A percentile compares a stretch with the other conserved stretches of the same genome.
Evolutionary conservation across 2,888 invertebrate genomes (phyloP).

Genomic region (Ophion ventricosus): DNA sequence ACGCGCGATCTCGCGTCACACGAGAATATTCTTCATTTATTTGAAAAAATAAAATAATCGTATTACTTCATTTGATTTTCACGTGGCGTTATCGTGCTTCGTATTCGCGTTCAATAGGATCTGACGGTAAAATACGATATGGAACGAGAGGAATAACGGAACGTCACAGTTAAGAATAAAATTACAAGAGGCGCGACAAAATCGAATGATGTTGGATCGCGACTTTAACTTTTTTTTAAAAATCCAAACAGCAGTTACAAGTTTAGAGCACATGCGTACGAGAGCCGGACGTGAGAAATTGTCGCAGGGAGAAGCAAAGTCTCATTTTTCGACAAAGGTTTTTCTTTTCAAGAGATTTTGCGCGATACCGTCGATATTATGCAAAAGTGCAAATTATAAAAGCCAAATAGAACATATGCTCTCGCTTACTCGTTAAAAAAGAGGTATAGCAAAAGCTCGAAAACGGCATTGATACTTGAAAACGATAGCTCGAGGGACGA

Average conservation of each 20-base stretch:
- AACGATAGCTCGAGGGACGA: conserved; percentile 51
- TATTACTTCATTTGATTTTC: not conserved
- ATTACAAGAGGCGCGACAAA: not conserved
- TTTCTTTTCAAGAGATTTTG: not conserved
- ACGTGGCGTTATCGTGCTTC: conserved; percentile 44
- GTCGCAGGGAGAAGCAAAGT: not conserved
- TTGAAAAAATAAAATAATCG: too few species aligned
- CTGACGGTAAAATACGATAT: conserved; percentile 15
- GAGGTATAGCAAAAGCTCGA: not conserved
- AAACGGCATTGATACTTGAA: conserved; percentile 30
- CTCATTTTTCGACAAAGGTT: not conserved
- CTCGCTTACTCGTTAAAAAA: not conserved
- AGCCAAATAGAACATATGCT: not conserved
- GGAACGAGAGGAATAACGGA: conserved; percentile 20
- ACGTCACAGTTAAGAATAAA: not conserved
- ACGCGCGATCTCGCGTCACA: conserved; percentile 12
- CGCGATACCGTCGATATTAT: not conserved
- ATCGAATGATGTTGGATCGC: not conserved
- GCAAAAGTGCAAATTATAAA: not conserved
- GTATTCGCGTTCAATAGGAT: conserved; percentile 26
- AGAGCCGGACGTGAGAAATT: not conserved
- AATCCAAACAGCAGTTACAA: not conserved
- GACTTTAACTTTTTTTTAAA: not conserved
- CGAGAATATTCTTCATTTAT: too few species aligned
- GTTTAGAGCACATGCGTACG: not conserved